phyloP scores from a whole-genome alignment of 2,797 vertebrate species.

The Ispidina lecontei region DNA sequence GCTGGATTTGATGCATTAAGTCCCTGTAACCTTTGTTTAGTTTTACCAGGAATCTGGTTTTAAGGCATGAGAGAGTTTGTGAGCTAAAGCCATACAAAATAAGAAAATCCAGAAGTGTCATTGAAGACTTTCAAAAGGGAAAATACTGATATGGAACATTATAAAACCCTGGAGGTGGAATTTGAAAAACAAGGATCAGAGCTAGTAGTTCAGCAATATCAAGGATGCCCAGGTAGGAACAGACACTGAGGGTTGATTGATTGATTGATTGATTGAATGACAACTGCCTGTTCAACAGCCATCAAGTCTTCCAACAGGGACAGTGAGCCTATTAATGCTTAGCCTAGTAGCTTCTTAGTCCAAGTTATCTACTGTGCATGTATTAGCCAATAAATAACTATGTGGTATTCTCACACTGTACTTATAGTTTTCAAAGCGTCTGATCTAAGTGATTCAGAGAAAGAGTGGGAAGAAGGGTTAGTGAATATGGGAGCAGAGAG shows the following conservation, averaged over 20 bases:
- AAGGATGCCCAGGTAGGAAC: background rate
- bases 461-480: background rate
- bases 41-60: background rate
- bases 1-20: background rate
- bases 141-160: too few relatives aligned
- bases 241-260: background rate
- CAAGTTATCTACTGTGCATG: background rate
- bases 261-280: background rate
- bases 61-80: background rate
- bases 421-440: fast-evolving
- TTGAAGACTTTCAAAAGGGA: background rate
- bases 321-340: background rate
- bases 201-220: background rate
- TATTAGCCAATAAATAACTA: background rate
- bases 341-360: background rate
- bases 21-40: background rate
- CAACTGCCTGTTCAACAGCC: background rate
- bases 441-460: background rate
- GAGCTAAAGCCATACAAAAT: background rate
- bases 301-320: background rate
- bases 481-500: background rate
- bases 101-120: background rate
- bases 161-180: background rate
- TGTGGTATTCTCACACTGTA: background rate
- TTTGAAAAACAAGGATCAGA: background rate